Base-by-base conservation (phyloP, 2,888 invertebrate genomes). In the Sclerodermus sp. region DNA sequence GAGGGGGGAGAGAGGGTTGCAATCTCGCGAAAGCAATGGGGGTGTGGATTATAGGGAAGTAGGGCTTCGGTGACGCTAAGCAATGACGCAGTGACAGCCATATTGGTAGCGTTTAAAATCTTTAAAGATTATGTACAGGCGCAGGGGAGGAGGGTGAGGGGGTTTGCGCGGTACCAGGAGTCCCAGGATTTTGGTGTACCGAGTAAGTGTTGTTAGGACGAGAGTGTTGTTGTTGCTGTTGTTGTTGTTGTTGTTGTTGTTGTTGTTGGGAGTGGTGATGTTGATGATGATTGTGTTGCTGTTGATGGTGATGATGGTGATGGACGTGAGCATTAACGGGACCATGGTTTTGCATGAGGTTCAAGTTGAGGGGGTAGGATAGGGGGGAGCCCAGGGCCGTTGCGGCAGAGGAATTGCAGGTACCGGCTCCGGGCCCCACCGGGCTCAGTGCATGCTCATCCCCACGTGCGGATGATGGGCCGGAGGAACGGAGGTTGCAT, bases 381-480 rank as follows among this genome's bases (percentile, higher is more conserved):
- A 76, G 49, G 73, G 76, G 76, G 73, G 75, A 74, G 74, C 76
- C 74, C 76, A 76, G 77, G 74, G 77, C 73, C 72, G 76, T 68
- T 73, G 78, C 69, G 71, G 67, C 62, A 68, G 68, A 56, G 71
- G 71, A 63, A 71, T 71, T 68, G 74, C 71, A 73, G 69, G 71
- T 68, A 70, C 74, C 72, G 74, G 71, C 70, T 75, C 77, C 77
- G 85, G 85, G 83, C 85, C 83, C 87, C 87, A 83, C 86, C 87
- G 84, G 85, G 87, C 87, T 89, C 89, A 89, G 86, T 88, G 88
- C 77, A 88, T 82, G 79, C 86, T 76, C 77, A 77, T 76, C 70
- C 74, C 77, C 71, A 80, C 73, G 81, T 80, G 79, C 65, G 74
- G 73, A 75, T 80, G 70, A 71, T 73, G 73, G 61, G 70, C 71